Evolutionary conservation across 1,140 invertebrate genomes (phyloP), one percentile per base, ranked within the genome.

Genomic region (Ooceraea biroi): DNA sequence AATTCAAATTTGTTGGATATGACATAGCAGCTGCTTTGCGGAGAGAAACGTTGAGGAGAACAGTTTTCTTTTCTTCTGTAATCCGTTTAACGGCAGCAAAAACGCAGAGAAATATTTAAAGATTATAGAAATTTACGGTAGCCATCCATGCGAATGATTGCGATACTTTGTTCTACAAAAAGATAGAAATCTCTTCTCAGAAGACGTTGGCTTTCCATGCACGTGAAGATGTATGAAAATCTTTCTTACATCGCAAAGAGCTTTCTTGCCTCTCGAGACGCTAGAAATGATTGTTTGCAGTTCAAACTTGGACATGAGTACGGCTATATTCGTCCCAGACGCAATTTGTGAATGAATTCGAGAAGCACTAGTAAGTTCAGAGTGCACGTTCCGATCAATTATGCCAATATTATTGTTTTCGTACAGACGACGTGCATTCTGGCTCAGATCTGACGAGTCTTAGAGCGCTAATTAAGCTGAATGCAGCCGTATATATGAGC

Each of bases 331-430:
- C 36, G 17, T 60, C 36, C 14, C 36, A 27, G 14, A n/a, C 36
- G 44, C 22, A 30, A 61, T 22, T 2, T 46, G n/a, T 5, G 14
- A 77, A 8, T 50, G 12, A 48, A 65, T 27, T 80, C 5, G 50
- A 58, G 11, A 12, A 36, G 63, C 63, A 36, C 36, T 50, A 1
- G 12, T 44, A 58, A 41, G 36, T 25, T 50, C 17, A 55, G 19
- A 41, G 17, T 52, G 1, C 0, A 36, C 8, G 12, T 27, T n/a
- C 46, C 52, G 17, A 80, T 80, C 50, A 80, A 80, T 80, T 80
- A 71, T 71, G 65, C 50, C 71, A 80, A 80, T 80, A 71, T 78
- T 78, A 69, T 71, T 80, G 41, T 8, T 77, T 52, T 25, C 61
- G 52, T 52, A 71, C 27, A 52, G 17, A n/a, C 48, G 17, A 27